Evolutionary conservation across 2,113 vertebrate species (phyloP).

Genomic region (Pithys albifrons): DNA sequence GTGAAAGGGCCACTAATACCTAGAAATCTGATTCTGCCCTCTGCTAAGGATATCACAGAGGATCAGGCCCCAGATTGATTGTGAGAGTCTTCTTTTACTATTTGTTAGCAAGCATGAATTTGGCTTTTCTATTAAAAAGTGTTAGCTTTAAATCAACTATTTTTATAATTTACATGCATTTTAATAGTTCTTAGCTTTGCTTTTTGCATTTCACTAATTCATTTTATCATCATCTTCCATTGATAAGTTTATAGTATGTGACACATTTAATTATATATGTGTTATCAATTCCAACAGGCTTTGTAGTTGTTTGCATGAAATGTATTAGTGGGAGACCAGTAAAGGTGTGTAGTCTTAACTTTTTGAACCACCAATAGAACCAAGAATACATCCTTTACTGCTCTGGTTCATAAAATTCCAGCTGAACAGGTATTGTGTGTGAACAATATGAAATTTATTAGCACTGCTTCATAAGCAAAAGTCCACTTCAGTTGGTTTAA

Average conservation of each 20-base stretch:
- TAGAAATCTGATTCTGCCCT: neutral
- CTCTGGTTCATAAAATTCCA: slow-evolving; percentile 41
- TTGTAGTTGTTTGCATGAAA: slow-evolving; percentile 5
- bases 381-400: neutral
- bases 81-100: rapidly evolving
- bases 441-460: neutral
- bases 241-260: neutral
- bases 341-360: slow-evolving; percentile 16
- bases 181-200: slow-evolving; percentile 30
- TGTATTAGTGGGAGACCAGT: neutral
- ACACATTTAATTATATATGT: neutral
- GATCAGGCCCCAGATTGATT: neutral
- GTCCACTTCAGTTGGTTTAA: neutral
- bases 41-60: neutral
- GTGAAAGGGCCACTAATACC: neutral
- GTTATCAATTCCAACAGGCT: neutral
- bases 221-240: neutral
- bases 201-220: neutral
- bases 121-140: neutral
- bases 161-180: slow-evolving; percentile 10
- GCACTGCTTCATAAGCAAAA: neutral
- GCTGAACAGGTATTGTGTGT: neutral
- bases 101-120: neutral
- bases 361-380: slow-evolving; percentile 46
- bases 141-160: neutral